Conservation (phyloP, 2,797 vertebrate species). For the Hozukius guyotensis region DNA sequence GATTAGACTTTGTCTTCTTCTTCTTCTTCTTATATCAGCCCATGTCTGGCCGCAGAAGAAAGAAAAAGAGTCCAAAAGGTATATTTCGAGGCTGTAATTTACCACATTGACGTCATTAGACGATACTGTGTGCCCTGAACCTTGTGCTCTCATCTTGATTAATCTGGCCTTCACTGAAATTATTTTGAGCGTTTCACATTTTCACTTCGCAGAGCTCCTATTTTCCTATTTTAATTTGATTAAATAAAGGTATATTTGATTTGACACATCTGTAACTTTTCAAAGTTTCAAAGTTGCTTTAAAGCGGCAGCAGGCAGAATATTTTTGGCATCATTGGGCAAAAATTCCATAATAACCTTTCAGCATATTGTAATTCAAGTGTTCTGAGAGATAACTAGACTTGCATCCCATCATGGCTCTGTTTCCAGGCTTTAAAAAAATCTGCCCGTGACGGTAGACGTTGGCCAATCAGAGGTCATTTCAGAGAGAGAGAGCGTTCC, state of each 20-base stretch:
- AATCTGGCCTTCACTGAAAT: background rate
- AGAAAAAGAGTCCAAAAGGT: background rate
- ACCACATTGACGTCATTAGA: background rate
- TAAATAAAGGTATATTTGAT: background rate
- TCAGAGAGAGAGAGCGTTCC: too few species aligned
- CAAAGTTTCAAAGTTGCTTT: background rate
- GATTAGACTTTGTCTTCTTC: conserved; percentile 3
- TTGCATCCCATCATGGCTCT: too few species aligned
- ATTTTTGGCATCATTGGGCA: too few species aligned
- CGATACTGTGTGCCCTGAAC: background rate
- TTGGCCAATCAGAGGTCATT: too few species aligned
- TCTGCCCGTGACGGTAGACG: too few species aligned
- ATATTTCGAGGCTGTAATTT: background rate
- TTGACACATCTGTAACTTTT: background rate
- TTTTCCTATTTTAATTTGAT: background rate
- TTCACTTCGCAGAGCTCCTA: background rate
- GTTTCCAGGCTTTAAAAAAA: too few species aligned
- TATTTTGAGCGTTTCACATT: background rate
- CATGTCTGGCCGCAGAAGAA: background rate
- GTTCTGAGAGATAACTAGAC: too few species aligned
- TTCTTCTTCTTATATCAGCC: background rate
- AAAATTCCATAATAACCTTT: too few species aligned
- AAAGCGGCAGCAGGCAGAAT: too few species aligned
- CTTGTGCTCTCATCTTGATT: background rate
- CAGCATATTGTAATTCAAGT: too few species aligned